Percentiles rank a stretch among this genome's conserved stretches.
Conservation (phyloP, 2,113 vertebrate species). For the Prochilodus magdalenae region DNA sequence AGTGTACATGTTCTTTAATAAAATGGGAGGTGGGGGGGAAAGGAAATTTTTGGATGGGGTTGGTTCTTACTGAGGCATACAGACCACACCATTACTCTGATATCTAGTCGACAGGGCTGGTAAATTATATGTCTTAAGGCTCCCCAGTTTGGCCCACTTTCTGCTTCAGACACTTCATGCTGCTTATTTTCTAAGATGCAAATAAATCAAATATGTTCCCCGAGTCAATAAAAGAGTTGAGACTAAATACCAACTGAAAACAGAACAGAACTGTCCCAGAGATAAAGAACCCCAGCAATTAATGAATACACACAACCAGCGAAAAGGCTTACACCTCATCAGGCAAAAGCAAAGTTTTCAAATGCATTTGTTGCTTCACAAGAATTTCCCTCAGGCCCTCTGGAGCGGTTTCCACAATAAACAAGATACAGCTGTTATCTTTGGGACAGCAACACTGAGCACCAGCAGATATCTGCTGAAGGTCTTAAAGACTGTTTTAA, state of each 20-base stretch:
- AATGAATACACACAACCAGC: background rate
- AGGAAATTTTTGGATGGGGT: background rate
- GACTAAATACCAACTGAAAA: too few species aligned
- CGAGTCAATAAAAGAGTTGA: background rate
- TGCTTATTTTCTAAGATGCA: conserved; percentile 59
- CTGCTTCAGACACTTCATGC: conserved; percentile 63
- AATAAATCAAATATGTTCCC: background rate
- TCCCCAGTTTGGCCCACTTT: conserved; percentile 83
- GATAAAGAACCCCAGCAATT: background rate
- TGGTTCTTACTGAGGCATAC: background rate
- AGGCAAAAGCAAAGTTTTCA: conserved; percentile 85
- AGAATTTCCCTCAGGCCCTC: conserved; percentile 80
- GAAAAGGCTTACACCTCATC: conserved; percentile 81
- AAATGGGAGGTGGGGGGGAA: too few species aligned
- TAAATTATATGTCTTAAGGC: conserved; percentile 51
- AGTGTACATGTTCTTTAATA: background rate
- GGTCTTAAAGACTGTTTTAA: too few species aligned
- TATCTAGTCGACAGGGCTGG: conserved; percentile 75
- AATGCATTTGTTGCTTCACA: conserved; percentile 79
- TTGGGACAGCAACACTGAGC: too few species aligned
- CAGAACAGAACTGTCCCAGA: too few species aligned
- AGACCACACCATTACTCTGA: conserved; percentile 77
- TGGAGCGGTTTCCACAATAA: conserved; percentile 56
- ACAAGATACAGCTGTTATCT: background rate
- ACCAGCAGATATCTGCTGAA: too few species aligned